These are phyloP conservation scores for Ceramica pisi DNA, from an alignment of 2,888 invertebrate genomes.

Conservation along the genomic window DNA sequence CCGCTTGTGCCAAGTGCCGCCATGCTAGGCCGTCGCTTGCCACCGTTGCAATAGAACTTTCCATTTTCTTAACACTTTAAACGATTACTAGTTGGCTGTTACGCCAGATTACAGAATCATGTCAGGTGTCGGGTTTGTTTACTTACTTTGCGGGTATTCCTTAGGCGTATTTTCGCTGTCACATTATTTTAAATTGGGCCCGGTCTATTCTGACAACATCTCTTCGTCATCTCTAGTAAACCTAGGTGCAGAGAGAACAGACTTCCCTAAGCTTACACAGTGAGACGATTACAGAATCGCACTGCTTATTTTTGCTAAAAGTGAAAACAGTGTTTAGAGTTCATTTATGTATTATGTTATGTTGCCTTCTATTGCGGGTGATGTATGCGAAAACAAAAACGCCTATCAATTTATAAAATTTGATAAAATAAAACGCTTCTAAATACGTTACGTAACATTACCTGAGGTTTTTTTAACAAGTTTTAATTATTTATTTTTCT, in stretches of 20 bases:
- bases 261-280: no score
- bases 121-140: slow-evolving; percentile 36
- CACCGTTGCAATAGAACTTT: slow-evolving; percentile 67
- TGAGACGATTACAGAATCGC: no score
- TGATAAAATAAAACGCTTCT: neutral
- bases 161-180: slow-evolving; percentile 13
- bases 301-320: neutral
- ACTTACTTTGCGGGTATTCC: slow-evolving; percentile 24
- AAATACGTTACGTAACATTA: neutral
- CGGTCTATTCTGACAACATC: neutral
- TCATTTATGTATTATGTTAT: neutral
- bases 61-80: slow-evolving; percentile 72
- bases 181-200: neutral
- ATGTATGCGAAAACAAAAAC: neutral
- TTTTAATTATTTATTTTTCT: no score
- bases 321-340: neutral
- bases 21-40: slow-evolving; percentile 22
- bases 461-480: slow-evolving; percentile 8
- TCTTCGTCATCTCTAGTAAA: no score
- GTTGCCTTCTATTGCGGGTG: neutral
- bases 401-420: neutral
- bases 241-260: no score
- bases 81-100: slow-evolving; percentile 58
- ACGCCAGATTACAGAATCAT: slow-evolving; percentile 53
- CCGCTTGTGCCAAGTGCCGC: slow-evolving; percentile 71